Percentiles rank a stretch among this genome's conserved stretches.
Evolutionary conservation across 1,140 invertebrate genomes (phyloP).

Genomic region (Mercenaria mercenaria): DNA sequence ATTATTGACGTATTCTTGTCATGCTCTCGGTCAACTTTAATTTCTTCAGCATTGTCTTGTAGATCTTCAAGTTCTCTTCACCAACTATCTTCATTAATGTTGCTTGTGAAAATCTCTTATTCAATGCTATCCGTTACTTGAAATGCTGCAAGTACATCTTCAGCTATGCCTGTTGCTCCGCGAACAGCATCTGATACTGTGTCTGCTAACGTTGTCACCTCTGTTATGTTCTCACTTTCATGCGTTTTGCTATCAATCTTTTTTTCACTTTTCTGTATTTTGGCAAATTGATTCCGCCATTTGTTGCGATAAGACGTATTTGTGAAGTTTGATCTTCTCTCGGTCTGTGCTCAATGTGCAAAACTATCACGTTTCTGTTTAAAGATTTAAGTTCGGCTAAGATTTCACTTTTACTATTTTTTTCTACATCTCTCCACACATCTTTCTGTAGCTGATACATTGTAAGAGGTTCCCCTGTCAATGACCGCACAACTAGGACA

Average conservation of each 20-base stretch:
- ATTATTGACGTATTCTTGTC: too few species aligned
- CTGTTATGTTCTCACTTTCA: neutral
- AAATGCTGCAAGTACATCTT: neutral
- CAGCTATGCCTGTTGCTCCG: neutral
- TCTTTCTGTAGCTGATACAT: constrained; percentile 57
- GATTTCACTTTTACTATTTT: neutral
- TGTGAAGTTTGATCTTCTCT: neutral
- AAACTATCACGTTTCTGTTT: too few species aligned
- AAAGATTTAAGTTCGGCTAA: neutral
- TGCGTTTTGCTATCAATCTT: neutral
- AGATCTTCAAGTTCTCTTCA: neutral
- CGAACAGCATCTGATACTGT: neutral
- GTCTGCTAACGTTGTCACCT: too few species aligned
- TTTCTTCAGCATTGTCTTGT: too few species aligned
- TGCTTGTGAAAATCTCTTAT: neutral
- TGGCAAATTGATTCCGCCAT: too few species aligned
- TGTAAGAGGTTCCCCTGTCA: constrained; percentile 38
- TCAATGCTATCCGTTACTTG: neutral
- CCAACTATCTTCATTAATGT: neutral
- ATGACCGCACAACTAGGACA: constrained; percentile 6
- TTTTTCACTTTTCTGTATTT: neutral
- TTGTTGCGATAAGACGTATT: neutral
- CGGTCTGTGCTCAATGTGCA: too few species aligned
- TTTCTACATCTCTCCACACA: neutral
- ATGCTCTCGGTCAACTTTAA: too few species aligned